A percentile compares a stretch with the other conserved stretches of the same genome.
These are phyloP conservation scores for Watsonalla binaria DNA, from an alignment of 2,888 invertebrate genomes.

Conservation along the genomic window DNA sequence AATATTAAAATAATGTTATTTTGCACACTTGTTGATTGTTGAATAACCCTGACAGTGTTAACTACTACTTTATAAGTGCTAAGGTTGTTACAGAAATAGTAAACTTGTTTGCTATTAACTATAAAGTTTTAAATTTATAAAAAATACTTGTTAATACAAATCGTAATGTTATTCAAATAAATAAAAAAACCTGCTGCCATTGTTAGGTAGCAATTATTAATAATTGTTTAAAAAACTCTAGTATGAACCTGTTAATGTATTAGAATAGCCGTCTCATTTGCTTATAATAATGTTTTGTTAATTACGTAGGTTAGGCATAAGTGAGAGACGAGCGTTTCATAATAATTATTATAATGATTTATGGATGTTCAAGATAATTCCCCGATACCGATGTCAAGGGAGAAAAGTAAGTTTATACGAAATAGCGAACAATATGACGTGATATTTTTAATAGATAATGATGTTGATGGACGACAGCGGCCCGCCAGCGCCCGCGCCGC, in stretches of 20 bases:
- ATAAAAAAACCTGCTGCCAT: too few relatives aligned
- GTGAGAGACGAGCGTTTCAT: constrained; percentile 46
- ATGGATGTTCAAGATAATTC: constrained; percentile 64
- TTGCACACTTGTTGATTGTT: neutral
- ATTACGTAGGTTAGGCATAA: constrained; percentile 31
- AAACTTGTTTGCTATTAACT: neutral
- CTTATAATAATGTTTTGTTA: constrained; percentile 23
- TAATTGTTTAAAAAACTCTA: too few relatives aligned
- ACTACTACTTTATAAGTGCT: too few relatives aligned
- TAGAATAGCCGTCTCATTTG: constrained; percentile 15
- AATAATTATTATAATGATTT: constrained; percentile 68
- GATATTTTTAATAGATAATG: constrained; percentile 78
- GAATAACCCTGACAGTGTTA: neutral
- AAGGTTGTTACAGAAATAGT: too few relatives aligned
- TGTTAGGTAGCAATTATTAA: too few relatives aligned
- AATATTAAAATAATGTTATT: neutral
- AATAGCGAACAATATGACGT: constrained; percentile 76
- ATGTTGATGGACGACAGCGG: constrained; percentile 73
- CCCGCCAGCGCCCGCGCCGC: constrained; percentile 31
- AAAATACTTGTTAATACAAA: too few relatives aligned
- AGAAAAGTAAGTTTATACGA: constrained; percentile 70
- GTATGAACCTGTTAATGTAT: neutral
- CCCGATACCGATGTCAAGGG: constrained; percentile 50
- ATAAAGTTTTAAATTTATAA: neutral
- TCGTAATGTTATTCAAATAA: too few relatives aligned